Percentiles rank a stretch among this genome's conserved stretches.
These are phyloP conservation scores for Amblyteles armatorius DNA, from an alignment of 2,888 invertebrate genomes.

Conservation along the genomic window DNA sequence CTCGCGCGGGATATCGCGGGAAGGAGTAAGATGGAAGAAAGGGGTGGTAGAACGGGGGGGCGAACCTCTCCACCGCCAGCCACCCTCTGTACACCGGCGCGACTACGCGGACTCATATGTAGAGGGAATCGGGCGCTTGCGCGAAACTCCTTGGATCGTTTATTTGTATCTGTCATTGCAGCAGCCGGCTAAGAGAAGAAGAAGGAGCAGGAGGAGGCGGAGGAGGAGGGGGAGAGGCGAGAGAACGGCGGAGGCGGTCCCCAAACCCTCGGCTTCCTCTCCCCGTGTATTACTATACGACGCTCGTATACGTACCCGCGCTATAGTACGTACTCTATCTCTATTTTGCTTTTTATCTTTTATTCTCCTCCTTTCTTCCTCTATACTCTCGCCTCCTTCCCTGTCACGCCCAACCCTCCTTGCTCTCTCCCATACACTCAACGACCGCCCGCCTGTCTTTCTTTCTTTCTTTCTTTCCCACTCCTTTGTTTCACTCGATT, in stretches of 20 bases:
- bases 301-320: conserved; percentile 21
- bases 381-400: conserved; percentile 50
- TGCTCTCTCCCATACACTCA: conserved; percentile 32
- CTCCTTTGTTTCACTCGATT: conserved; percentile 33
- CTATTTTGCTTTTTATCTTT: conserved; percentile 47
- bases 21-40: conserved; percentile 67
- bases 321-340: conserved; percentile 34
- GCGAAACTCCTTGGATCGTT: conserved; percentile 81
- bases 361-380: conserved; percentile 52
- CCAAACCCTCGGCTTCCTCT: conserved; percentile 48
- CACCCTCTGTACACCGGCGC: conserved; percentile 12
- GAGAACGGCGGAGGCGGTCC: conserved; percentile 55
- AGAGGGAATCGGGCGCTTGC: conserved; percentile 79
- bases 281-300: conserved; percentile 15
- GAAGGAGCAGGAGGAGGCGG: conserved; percentile 53
- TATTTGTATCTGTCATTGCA: conserved; percentile 85
- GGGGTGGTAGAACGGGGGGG: conserved; percentile 63
- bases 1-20: conserved; percentile 33
- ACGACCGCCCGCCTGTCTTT: conserved; percentile 25
- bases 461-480: conserved; percentile 50
- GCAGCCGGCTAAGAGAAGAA: conserved; percentile 74
- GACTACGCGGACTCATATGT: conserved; percentile 47
- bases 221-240: background rate
- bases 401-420: conserved; percentile 58
- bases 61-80: conserved; percentile 38